Conservation (phyloP, 2,888 invertebrate species). For the Ceraclea dissimilis region DNA sequence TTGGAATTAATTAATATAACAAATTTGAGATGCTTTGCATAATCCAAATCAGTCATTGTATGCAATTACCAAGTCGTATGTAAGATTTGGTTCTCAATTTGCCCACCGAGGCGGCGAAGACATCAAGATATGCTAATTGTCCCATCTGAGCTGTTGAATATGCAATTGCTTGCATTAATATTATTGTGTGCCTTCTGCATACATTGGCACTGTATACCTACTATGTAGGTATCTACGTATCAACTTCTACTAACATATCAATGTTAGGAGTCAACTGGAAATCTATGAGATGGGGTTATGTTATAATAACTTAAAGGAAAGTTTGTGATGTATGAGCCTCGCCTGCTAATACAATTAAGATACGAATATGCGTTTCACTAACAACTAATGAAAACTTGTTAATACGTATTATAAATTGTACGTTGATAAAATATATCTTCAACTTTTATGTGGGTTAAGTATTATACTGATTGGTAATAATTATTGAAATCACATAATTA, state of each 20-base stretch:
- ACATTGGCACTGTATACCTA: not conserved
- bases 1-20: constrained; percentile 2
- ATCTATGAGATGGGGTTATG: not conserved
- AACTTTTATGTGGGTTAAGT: too few relatives aligned
- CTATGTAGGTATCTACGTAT: too few relatives aligned
- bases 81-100: constrained; percentile 4
- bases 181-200: constrained; percentile 9
- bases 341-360: too few relatives aligned
- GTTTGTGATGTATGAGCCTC: not conserved
- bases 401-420: too few relatives aligned
- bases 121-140: constrained; percentile 24
- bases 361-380: too few relatives aligned
- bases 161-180: constrained; percentile 21
- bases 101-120: constrained; percentile 13
- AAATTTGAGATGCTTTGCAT: not conserved
- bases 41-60: constrained; percentile 2
- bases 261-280: not conserved
- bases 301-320: too few relatives aligned
- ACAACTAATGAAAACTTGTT: too few relatives aligned
- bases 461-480: too few relatives aligned
- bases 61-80: not conserved
- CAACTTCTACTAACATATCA: not conserved
- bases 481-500: too few relatives aligned
- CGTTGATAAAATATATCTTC: too few relatives aligned
- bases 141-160: constrained; percentile 22